These are phyloP conservation scores for Rhodophaea formosa DNA, from an alignment of 2,888 invertebrate genomes.

Conservation along the genomic window DNA sequence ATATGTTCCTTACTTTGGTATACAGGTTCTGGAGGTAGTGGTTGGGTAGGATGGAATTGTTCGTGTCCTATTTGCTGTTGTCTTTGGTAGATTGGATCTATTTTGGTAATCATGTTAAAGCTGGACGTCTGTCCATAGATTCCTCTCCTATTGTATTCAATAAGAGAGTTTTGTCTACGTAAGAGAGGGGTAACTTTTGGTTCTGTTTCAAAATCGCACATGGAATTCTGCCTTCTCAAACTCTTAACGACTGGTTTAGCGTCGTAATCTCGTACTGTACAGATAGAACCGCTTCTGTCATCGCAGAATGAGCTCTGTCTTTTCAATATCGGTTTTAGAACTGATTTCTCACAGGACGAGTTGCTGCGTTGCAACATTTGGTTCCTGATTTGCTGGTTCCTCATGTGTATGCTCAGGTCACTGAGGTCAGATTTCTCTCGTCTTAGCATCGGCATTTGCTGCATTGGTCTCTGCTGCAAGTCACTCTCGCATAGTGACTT, in stretches of 20 bases:
- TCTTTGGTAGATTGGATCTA: constrained; percentile 80
- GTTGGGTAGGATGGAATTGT: constrained; percentile 75
- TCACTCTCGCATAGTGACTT: constrained; percentile 76
- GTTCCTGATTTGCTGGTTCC: constrained; percentile 68
- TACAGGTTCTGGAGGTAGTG: constrained; percentile 76
- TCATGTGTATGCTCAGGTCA: constrained; percentile 68
- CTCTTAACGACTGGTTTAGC: constrained; percentile 66
- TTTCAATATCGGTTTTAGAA: constrained; percentile 72
- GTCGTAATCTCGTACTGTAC: constrained; percentile 73
- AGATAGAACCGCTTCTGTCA: constrained; percentile 69
- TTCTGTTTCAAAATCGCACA: constrained; percentile 79
- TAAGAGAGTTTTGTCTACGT: constrained; percentile 78
- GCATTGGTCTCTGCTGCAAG: constrained; percentile 63
- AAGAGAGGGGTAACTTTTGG: constrained; percentile 78
- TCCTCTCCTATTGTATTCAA: constrained; percentile 75
- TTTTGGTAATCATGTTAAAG: constrained; percentile 80
- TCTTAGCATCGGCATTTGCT: constrained; percentile 63
- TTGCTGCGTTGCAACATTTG: constrained; percentile 76
- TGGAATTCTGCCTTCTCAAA: constrained; percentile 71
- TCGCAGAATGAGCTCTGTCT: constrained; percentile 77
- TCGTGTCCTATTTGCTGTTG: constrained; percentile 74
- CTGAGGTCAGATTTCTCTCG: constrained; percentile 74
- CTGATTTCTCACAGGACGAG: constrained; percentile 75
- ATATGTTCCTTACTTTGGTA: constrained; percentile 78
- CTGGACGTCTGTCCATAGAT: constrained; percentile 70